Evolutionary conservation across 2,113 vertebrate species (phyloP).

Genomic region (Entelurus aequoreus): DNA sequence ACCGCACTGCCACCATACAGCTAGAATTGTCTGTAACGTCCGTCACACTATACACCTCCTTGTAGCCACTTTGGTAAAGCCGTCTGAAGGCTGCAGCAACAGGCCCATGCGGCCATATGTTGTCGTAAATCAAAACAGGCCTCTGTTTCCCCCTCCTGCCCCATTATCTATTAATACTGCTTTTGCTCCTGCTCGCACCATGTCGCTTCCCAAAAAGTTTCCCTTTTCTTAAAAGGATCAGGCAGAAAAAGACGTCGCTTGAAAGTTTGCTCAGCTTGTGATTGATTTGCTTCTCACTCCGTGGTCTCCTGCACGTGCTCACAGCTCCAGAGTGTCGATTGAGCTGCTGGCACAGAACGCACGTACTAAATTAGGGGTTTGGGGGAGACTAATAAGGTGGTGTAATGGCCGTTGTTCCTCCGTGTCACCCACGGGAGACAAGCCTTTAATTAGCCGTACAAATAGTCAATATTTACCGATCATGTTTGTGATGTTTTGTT

Average conservation of each 20-base stretch:
- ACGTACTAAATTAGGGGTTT: constrained; percentile 47
- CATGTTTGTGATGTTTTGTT: not conserved
- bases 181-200: constrained; percentile 21
- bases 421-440: constrained; percentile 50
- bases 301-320: constrained; percentile 39
- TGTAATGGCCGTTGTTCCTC: constrained; percentile 54
- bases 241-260: constrained; percentile 42
- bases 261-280: constrained; percentile 44
- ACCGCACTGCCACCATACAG: constrained; percentile 25
- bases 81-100: constrained; percentile 50
- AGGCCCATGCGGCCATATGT: constrained; percentile 51
- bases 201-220: constrained; percentile 31
- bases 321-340: constrained; percentile 47
- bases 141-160: constrained; percentile 23
- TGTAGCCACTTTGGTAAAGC: constrained; percentile 54
- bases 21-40: constrained; percentile 32
- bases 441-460: constrained; percentile 47
- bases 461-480: constrained; percentile 21
- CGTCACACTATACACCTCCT: constrained; percentile 14
- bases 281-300: constrained; percentile 60
- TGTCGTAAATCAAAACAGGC: constrained; percentile 65
- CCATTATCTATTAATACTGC: constrained; percentile 64
- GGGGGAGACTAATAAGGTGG: constrained; percentile 49
- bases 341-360: constrained; percentile 49
- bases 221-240: no score